A percentile compares a stretch with the other conserved stretches of the same genome.
Conservation (phyloP, 2,113 vertebrate genomes). For the Tapirus terrestris region DNA sequence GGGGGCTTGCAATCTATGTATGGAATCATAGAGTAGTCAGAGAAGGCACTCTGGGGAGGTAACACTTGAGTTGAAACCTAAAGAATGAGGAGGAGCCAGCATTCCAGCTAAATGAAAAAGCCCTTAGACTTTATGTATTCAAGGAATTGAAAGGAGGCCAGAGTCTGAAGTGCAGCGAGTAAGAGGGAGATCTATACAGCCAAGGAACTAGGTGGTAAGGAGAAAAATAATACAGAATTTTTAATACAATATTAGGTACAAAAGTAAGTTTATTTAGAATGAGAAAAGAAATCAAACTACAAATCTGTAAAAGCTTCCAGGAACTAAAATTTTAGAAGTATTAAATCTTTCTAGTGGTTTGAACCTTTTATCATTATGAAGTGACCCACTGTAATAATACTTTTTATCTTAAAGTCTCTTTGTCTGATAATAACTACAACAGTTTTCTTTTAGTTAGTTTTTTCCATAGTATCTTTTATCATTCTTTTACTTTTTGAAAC, state of each 20-base stretch:
- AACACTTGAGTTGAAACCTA: neutral
- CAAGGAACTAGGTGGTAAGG: neutral
- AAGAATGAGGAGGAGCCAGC: neutral
- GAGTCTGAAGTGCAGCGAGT: neutral
- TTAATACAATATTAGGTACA: neutral
- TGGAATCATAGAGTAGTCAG: neutral
- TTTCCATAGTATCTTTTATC: neutral
- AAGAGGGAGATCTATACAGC: neutral
- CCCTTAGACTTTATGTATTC: neutral
- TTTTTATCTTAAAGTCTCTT: neutral
- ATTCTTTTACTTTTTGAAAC: neutral
- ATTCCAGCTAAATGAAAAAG: neutral
- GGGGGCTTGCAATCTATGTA: neutral
- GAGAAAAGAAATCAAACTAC: neutral
- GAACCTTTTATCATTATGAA: neutral
- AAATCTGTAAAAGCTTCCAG: neutral
- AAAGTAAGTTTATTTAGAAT: neutral
- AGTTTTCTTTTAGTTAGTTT: neutral
- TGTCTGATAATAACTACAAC: neutral
- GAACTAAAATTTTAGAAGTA: neutral
- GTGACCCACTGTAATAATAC: neutral
- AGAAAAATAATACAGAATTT: neutral
- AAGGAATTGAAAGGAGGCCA: neutral
- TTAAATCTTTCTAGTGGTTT: neutral
- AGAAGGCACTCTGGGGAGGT: neutral